These are phyloP conservation scores for Penaeus vannamei DNA, from an alignment of 1,140 invertebrate species.

Conservation along the genomic window DNA sequence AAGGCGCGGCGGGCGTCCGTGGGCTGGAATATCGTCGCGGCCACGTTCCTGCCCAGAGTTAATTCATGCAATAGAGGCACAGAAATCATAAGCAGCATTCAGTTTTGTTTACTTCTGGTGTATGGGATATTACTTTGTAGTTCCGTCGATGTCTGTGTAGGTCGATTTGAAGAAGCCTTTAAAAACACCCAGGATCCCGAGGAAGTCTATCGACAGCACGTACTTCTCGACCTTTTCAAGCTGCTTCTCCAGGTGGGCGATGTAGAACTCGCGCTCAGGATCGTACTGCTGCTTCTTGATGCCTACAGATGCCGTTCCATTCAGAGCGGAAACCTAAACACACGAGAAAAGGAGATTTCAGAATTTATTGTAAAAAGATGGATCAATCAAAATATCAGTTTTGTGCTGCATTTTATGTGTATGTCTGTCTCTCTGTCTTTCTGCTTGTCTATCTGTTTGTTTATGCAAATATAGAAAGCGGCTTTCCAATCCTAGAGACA, in stretches of 20 bases:
- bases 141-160: slow-evolving; percentile 35
- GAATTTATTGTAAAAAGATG: no score
- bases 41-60: slow-evolving; percentile 28
- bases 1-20: slow-evolving; percentile 87
- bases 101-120: not conserved
- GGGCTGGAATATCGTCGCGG: slow-evolving; percentile 83
- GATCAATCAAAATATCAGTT: no score
- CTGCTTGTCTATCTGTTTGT: no score
- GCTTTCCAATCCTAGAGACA: no score
- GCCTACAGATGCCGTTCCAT: not conserved
- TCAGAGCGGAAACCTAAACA: no score
- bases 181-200: slow-evolving; percentile 59
- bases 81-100: no score
- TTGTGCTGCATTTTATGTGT: no score
- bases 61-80: not conserved
- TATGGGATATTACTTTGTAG: not conserved
- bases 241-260: slow-evolving; percentile 75
- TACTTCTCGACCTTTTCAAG: no score
- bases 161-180: slow-evolving; percentile 63
- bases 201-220: slow-evolving; percentile 61
- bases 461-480: no score
- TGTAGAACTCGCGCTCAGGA: slow-evolving; percentile 81
- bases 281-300: slow-evolving; percentile 72
- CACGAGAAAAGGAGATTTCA: no score
- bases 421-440: no score